A percentile compares a stretch with the other conserved stretches of the same genome.
Conservation (phyloP, 2,113 vertebrate genomes). For the Chrysochloris asiatica region DNA sequence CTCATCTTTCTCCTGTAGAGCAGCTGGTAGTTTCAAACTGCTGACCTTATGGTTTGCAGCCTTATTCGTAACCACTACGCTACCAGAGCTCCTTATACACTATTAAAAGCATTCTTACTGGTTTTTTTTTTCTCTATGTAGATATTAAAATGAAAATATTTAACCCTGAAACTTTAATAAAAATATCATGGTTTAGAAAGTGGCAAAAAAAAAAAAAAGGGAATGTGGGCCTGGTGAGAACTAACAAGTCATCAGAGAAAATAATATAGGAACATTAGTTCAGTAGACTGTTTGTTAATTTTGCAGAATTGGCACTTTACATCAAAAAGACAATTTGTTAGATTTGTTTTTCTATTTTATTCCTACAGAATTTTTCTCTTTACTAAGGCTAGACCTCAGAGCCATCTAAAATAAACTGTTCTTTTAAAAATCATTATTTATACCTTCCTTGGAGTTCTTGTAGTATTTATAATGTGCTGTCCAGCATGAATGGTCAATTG, state of each 20-base stretch:
- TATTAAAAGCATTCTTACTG: too few species aligned
- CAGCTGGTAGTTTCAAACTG: too few species aligned
- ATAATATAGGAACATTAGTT: constrained; percentile 32
- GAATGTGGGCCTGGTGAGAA: not conserved
- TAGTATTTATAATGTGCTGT: not conserved
- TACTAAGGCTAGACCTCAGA: constrained; percentile 10
- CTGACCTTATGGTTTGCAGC: too few species aligned
- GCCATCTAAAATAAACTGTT: not conserved
- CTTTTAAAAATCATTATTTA: constrained; percentile 9
- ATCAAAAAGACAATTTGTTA: too few species aligned
- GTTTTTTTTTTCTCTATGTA: too few species aligned
- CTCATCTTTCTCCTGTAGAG: too few species aligned
- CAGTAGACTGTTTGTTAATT: not conserved
- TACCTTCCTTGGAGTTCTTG: not conserved
- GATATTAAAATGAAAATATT: too few species aligned
- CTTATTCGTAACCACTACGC: too few species aligned
- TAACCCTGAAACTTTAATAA: too few species aligned
- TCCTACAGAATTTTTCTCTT: constrained; percentile 58
- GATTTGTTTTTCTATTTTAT: constrained; percentile 56
- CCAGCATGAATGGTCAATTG: not conserved
- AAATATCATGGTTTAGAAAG: too few species aligned
- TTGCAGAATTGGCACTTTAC: not conserved
- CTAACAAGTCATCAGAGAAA: not conserved
- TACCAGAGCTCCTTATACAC: too few species aligned
- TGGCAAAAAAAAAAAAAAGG: too few species aligned